Evolutionary conservation across 2,797 vertebrate genomes (phyloP), one percentile per base, ranked within the genome.

Genomic region (Jordanella pulchra): DNA sequence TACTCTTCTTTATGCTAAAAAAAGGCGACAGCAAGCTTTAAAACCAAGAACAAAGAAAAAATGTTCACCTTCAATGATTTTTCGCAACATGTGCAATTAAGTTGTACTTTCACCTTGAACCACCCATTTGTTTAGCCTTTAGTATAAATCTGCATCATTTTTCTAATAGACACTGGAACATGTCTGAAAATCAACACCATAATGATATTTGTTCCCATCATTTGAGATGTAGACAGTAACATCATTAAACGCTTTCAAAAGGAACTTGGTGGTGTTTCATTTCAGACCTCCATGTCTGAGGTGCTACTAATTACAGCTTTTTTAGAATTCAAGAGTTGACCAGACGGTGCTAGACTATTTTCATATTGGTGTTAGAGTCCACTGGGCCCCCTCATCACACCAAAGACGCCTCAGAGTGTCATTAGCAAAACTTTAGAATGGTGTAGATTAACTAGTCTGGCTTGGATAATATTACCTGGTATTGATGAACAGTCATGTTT

Each of bases 401-500:
- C 47, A 53, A 85, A 78, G 81, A 89, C 55, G 83, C 85, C 87
- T 89, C 84, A 61, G 11, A 75, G 86, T 89, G 86, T 93, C 91
- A 92, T 93, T 92, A 92, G 84, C 79, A 23, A 78, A 76, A 84
- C 83, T 69, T 73, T 12, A 73, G 79, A 86, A 83, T 27, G 84
- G 91, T 91, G 84, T 89, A 70, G 86, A 88, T 88, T 86, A 90
- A 85, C 90, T 55, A 76, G 77, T 75, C 74, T 13, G 69, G 87
- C 79, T 83, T 77, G 86, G 93, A 93, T 92, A 94, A 93, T 93
- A 92, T 93, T 91, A 94, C 94, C 92, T 78, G 83, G 83, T 95
- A 95, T 95, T 91, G 94, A 95, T 70, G 87, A 95, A 93, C 93
- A 94, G 93, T 95, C 94, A 93, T 87, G 88, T 69, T 89, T 85